A percentile compares a stretch with the other conserved stretches of the same genome.
Evolutionary conservation across 2,113 vertebrate genomes (phyloP).

Genomic region (Lagopus leucura): DNA sequence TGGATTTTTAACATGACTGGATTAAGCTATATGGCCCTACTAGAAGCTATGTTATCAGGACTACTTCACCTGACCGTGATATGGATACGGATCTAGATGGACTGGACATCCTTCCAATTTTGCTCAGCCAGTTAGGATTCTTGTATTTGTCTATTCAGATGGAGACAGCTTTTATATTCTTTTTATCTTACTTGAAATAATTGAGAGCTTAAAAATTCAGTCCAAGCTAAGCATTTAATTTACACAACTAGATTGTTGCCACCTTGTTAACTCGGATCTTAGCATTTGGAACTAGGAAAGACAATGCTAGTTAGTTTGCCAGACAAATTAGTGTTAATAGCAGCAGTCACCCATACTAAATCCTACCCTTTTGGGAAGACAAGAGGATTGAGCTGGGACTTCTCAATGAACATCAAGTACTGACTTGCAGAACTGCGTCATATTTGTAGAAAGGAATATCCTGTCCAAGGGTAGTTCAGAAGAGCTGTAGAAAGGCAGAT

Average conservation of each 20-base stretch:
- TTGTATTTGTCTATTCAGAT: background rate
- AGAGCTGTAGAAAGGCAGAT: background rate
- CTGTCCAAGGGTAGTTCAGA: background rate
- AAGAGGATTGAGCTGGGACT: background rate
- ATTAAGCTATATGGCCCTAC: background rate
- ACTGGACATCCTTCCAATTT: background rate
- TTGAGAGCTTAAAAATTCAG: background rate
- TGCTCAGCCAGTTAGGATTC: background rate
- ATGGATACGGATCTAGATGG: background rate
- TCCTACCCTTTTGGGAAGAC: background rate
- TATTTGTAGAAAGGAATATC: background rate
- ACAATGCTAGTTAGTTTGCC: background rate
- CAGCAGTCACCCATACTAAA: background rate
- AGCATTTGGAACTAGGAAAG: background rate
- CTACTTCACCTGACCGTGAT: background rate
- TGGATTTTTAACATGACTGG: background rate
- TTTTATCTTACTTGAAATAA: background rate
- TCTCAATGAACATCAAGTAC: background rate
- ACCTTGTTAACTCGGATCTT: background rate
- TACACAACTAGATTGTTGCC: rapidly evolving
- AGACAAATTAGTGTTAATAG: background rate
- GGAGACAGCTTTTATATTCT: background rate
- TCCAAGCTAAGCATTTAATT: background rate
- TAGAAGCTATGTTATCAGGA: background rate
- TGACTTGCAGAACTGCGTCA: background rate